Evolutionary conservation across 2,888 invertebrate species (phyloP), one percentile per base, ranked within the genome.

Genomic region (Hoplodrina blanda): DNA sequence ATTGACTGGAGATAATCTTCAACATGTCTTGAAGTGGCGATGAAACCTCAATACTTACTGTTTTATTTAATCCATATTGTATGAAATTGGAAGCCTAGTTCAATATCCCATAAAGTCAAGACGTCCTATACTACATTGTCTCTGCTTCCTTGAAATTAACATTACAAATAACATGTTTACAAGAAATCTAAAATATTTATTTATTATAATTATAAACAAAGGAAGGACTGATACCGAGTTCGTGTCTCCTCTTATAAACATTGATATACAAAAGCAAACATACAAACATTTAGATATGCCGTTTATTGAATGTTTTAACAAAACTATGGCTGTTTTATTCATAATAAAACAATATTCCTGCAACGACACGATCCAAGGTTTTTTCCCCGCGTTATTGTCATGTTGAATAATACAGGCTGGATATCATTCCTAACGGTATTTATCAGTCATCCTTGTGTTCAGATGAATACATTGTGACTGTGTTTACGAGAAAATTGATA

Each of bases 231-330:
- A 76, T 82, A 73, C 11, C 17, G 33, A 46, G 61, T 63, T 71
- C 81, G 82, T 81, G 81, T 62, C 65, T 73, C 1, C 41, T 76
- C 10, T 66, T 72, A 82, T 78, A 83, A 83, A 82, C 73, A 76
- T 63, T 69, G 68, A 62, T 59, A 78, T 62, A 68, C 80, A 79
- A 76, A 75, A 69, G 70, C 52, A 82, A 78, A 78, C 41, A 78
- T 7, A 69, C 61, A 66, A 57, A 75, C 68, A 72, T 76, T 74
- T 64, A 69, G 74, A 55, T 69, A 69, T 17, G 62, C 30, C 25
- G 50, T 62, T 25, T 69, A 75, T 66, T 80, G 67, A 75, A 76
- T 81, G 76, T 69, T 67, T 77, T 67, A 78, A 79, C 78, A 80
- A 77, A 85, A 82, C 67, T 68, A 78, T 81, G 67, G 71, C 66